Evolutionary conservation across 2,797 vertebrate species (phyloP).

Genomic region (Notoglanidium macrostoma): DNA sequence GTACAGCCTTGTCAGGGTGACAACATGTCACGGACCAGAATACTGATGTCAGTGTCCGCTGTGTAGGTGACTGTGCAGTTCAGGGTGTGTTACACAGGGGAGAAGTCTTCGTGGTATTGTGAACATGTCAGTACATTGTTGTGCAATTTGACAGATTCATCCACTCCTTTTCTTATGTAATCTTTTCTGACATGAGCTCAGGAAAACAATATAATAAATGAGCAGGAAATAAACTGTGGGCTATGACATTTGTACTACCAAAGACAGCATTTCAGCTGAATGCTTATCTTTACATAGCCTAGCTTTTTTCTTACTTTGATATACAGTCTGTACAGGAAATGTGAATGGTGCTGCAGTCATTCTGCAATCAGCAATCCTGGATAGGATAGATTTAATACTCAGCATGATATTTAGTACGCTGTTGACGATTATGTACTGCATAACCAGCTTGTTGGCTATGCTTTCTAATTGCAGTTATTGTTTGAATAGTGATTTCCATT

Average conservation of each 20-base stretch:
- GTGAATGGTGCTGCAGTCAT: slow-evolving; percentile 5
- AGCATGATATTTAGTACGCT: not conserved
- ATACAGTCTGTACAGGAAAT: slow-evolving; percentile 3
- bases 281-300: not conserved
- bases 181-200: slow-evolving; percentile 6
- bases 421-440: not conserved
- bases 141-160: slow-evolving; percentile 22
- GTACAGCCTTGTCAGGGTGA: slow-evolving; percentile 33
- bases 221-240: not conserved
- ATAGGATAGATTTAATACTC: not conserved
- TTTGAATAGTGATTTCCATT: not conserved
- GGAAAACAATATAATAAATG: slow-evolving; percentile 1
- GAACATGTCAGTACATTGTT: slow-evolving; percentile 25
- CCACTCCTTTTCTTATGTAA: slow-evolving; percentile 25
- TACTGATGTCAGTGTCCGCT: slow-evolving; percentile 25
- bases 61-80: slow-evolving; percentile 22
- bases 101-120: slow-evolving; percentile 23
- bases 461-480: not conserved
- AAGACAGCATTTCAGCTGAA: not conserved
- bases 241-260: not conserved
- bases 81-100: slow-evolving; percentile 20
- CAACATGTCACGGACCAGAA: slow-evolving; percentile 17
- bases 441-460: slow-evolving; percentile 5
- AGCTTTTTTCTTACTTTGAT: not conserved
- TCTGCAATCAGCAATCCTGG: not conserved